A percentile compares a stretch with the other conserved stretches of the same genome.
Evolutionary conservation across 2,888 invertebrate genomes (phyloP).

Genomic region (Mesorhabditis sp.): DNA sequence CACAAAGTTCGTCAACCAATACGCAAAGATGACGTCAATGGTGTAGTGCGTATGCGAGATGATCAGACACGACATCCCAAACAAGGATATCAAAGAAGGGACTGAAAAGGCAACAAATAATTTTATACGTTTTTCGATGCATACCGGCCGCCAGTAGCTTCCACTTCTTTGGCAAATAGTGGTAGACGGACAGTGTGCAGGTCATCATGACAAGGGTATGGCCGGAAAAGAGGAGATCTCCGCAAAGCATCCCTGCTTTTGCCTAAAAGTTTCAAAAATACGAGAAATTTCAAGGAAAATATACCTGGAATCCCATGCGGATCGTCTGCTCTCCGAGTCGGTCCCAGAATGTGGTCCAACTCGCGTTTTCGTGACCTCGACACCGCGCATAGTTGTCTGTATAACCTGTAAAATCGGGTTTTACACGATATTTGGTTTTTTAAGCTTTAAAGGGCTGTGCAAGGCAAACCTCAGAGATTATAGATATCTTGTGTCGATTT

Average conservation of each 20-base stretch:
- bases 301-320: slow-evolving; percentile 41
- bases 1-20: slow-evolving; percentile 39
- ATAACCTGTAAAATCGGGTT: background rate
- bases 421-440: too few relatives aligned
- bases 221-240: slow-evolving; percentile 46
- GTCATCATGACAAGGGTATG: slow-evolving; percentile 45
- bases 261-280: slow-evolving; percentile 22
- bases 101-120: background rate
- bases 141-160: background rate
- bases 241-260: slow-evolving; percentile 39
- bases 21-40: slow-evolving; percentile 45
- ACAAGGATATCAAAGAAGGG: slow-evolving; percentile 9
- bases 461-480: too few relatives aligned
- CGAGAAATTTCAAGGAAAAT: background rate
- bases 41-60: slow-evolving; percentile 48
- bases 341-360: background rate
- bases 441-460: too few relatives aligned
- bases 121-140: background rate
- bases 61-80: slow-evolving; percentile 40
- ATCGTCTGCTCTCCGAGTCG: slow-evolving; percentile 43
- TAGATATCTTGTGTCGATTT: too few relatives aligned
- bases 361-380: slow-evolving; percentile 1
- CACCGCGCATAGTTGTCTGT: background rate
- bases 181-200: slow-evolving; percentile 35
- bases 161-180: slow-evolving; percentile 33